Percentiles rank a stretch among this genome's conserved stretches.
These are phyloP conservation scores for Rhizoglyphus robini DNA, from an alignment of 1,140 invertebrate species.

Conservation along the genomic window DNA sequence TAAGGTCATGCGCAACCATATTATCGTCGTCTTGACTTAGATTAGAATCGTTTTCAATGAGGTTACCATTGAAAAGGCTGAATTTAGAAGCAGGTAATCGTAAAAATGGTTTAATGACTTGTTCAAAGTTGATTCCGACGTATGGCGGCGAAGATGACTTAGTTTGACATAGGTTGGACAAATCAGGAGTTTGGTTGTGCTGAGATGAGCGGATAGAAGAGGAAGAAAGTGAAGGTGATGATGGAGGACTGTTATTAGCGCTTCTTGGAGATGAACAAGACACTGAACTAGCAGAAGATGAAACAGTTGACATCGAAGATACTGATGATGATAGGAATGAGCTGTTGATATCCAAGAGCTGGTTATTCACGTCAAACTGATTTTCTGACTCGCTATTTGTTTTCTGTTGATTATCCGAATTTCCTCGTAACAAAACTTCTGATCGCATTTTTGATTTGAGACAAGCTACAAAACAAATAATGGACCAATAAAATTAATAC, in stretches of 20 bases:
- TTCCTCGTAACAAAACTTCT: constrained; percentile 95
- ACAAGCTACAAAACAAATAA: constrained; percentile 46
- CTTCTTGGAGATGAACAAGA: neutral
- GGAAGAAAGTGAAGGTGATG: neutral
- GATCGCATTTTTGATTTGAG: constrained; percentile 99
- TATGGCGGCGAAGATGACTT: neutral
- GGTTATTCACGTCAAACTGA: neutral
- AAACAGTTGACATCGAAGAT: neutral
- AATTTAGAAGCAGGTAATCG: neutral
- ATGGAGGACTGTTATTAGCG: neutral
- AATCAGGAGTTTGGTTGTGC: neutral
- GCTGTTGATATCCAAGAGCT: neutral
- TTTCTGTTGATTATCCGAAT: neutral
- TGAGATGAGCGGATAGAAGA: too few relatives aligned
- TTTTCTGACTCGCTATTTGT: too few relatives aligned
- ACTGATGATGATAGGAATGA: neutral
- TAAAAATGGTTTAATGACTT: neutral
- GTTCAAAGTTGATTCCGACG: neutral
- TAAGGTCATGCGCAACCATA: neutral
- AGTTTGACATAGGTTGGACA: neutral
- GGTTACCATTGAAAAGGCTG: neutral
- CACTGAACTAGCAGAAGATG: neutral
- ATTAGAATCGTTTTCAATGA: neutral
- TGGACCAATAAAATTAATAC: neutral
- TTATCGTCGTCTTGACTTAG: neutral